Base-by-base conservation (phyloP, 92 coral and sea anemone species). In the Desmophyllum pertusum region DNA sequence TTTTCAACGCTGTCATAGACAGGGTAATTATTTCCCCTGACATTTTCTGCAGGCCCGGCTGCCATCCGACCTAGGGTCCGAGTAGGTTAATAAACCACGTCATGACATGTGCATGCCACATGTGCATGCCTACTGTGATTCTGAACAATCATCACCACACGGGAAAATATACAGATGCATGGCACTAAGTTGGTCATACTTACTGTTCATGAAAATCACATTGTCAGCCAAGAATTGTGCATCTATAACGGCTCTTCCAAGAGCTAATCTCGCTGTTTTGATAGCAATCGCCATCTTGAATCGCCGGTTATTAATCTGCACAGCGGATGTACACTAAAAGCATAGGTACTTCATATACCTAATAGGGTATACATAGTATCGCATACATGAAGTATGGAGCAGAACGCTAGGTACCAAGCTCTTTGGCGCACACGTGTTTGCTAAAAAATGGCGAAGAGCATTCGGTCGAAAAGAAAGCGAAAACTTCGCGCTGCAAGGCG, bases 401-500 rank as follows among this genome's bases (percentile, higher is more conserved):
- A 10, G 7, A 9, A 37, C 18, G 15, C 43, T 78, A 11, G 83
- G 48, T 23, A 25, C 83, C 84, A 89, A 78, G 51, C 72, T 71
- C 85, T 27, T 40, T 35, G 18, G 63, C n/a, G 83, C 25, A 29
- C 94, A 91, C 94, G 87, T 88, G 92, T 76, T 19, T 35, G 13
- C 29, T 36, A 76, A 27, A 92, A 96, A 39, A 96, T 96, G 98
- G 98, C 98, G 94, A 96, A 96, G 81, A 94, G 98, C 77, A 81
- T 96, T 65, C 96, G 98, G 14, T 96, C 98, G 42, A 96, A 94
- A 86, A 84, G 98, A 50, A 94, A 92, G 69, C 88, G 98, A 51
- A 92, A 94, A 92, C 69, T 94, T 25, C 94, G 98, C 27, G 93
- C 96, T 73, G 90, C 65, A 51, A 88, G 90, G 81, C 87, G 98